Base-by-base conservation (phyloP, 2,888 invertebrate genomes). In the Acanthoscelides obtectus region DNA sequence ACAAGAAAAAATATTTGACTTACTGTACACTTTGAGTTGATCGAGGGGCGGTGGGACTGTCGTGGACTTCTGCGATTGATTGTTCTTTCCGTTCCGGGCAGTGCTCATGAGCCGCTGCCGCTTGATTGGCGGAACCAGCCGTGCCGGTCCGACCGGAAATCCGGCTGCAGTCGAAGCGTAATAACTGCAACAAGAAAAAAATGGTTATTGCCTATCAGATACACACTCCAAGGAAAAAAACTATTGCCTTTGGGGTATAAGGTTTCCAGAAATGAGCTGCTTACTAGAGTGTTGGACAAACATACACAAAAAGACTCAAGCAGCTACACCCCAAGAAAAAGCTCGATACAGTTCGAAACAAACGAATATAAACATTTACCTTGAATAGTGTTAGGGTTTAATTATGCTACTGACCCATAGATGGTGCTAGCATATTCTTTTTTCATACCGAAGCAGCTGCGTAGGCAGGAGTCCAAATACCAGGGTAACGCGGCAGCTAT, bases 1-100 rank as follows among this genome's bases (percentile, higher is more conserved):
- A 66, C 12, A n/a, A 66, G 20, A 66, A 12, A 66, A 66, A 22
- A 1, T 12, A 2, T 64, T 64, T 8, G 66, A 88, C 90, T 90
- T 85, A 90, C 90, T 90, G 86, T 90, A 90, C 76, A 89, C 88
- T 87, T 90, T 90, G 78, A 90, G 87, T 84, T 90, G 89, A 82
- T 88, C 88, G 78, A 89, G 84, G n/a, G n/a, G 45, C 79, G 85
- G 86, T 75, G 85, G 85, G 75, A 83, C 83, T 73, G 85, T 81
- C 79, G 83, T 85, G 67, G 84, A 82, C 80, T 86, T 84, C 78
- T 84, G 80, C 75, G 82, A 78, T 78, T 84, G 83, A 80, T 82
- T 84, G 77, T 81, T 82, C 78, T 86, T 85, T 79, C 84, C 81
- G 74, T 85, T 85, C 77, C 87, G 84, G 71, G 83, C 83, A 68